Percentiles rank a stretch among this genome's conserved stretches.
phyloP scores from a whole-genome alignment of 2,797 vertebrate genomes.

The Spea hammondii region DNA sequence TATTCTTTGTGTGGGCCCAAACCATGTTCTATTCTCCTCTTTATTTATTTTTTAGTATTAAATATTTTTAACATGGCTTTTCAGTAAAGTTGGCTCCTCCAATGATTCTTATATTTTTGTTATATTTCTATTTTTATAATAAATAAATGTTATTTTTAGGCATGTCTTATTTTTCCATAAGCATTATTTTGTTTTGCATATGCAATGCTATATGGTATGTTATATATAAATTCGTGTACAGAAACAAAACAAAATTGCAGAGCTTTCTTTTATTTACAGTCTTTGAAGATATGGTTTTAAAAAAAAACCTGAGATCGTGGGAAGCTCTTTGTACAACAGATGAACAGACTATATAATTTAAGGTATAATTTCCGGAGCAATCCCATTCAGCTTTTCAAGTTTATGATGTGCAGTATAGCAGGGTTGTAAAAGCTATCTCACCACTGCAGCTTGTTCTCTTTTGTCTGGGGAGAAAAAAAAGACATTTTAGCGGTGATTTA shows the following conservation, averaged over 20 bases:
- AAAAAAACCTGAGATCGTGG: slow-evolving; percentile 60
- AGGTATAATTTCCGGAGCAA: slow-evolving; percentile 76
- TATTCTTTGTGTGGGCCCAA: too few species aligned
- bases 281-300: slow-evolving; percentile 12
- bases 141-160: too few species aligned
- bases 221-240: too few species aligned
- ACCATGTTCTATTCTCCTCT: too few species aligned
- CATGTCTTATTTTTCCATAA: background rate
- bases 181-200: background rate
- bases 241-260: background rate
- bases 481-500: slow-evolving; percentile 70
- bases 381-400: slow-evolving; percentile 73
- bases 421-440: slow-evolving; percentile 72
- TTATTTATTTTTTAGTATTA: too few species aligned
- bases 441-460: slow-evolving; percentile 61
- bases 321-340: slow-evolving; percentile 69
- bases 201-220: background rate
- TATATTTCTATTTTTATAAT: too few species aligned
- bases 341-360: slow-evolving; percentile 71
- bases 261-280: slow-evolving; percentile 1
- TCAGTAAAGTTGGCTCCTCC: too few species aligned
- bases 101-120: too few species aligned
- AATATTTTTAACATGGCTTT: too few species aligned
- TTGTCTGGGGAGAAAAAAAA: slow-evolving; percentile 59
- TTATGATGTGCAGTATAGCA: slow-evolving; percentile 78